Conservation (phyloP, 35 echinoderm and acorn worm genomes). For the Ophiothrix spiculata region DNA sequence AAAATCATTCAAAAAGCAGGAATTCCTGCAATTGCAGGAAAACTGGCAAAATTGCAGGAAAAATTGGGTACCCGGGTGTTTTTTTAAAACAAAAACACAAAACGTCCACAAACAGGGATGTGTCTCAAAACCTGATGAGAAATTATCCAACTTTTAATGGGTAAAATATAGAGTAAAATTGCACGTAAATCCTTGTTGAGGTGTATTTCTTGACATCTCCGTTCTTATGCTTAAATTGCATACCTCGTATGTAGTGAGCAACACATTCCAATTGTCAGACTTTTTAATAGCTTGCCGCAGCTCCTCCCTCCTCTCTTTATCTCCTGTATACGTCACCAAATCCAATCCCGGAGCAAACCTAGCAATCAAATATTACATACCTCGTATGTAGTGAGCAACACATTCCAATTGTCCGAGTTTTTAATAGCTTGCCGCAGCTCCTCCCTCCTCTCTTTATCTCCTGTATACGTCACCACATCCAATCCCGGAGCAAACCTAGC, state of each 20-base stretch:
- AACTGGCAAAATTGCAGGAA: no score
- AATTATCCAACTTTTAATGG: no score
- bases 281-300: slow-evolving; percentile 25
- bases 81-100: no score
- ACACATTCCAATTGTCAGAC: slow-evolving; percentile 60
- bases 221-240: no score
- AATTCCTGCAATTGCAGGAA: no score
- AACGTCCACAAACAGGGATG: no score
- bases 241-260: slow-evolving; percentile 96
- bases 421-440: slow-evolving; percentile 32
- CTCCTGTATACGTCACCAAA: slow-evolving; percentile 62
- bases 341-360: slow-evolving; percentile 78
- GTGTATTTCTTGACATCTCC: no score
- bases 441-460: slow-evolving; percentile 62
- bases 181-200: no score
- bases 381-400: slow-evolving; percentile 92
- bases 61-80: no score
- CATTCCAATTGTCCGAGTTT: slow-evolving; percentile 50
- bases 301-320: slow-evolving; percentile 58
- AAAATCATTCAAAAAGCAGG: no score
- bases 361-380: slow-evolving; percentile 35
- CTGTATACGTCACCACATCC: slow-evolving; percentile 60
- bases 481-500: slow-evolving; percentile 72
- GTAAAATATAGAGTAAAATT: no score
- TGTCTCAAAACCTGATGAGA: no score